Evolutionary conservation across 2,888 invertebrate genomes (phyloP), one percentile per base, ranked within the genome.

Genomic region (Fragum sueziense): DNA sequence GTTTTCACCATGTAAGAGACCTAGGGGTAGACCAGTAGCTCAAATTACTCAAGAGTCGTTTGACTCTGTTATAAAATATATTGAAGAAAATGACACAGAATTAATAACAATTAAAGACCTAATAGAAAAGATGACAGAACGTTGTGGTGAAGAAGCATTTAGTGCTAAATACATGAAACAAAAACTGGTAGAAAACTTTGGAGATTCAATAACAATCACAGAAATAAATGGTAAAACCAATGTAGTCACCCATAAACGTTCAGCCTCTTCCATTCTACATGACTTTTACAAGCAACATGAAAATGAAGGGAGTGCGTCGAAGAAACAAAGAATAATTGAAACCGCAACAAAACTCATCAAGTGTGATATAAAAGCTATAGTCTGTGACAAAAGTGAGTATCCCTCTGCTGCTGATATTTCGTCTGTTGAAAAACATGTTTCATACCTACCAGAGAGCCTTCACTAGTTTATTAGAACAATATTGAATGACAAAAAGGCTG

Each of bases 331-430:
- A 84, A 57, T 67, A 20, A 37, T 47, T 74, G 34, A 85, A n/a
- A 90, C 91, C 6, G 88, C 86, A 31, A 87, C 87, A 37, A 85
- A 84, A 70, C 70, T 88, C 2, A 74, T 88, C 11, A 77, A 76
- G 68, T 61, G 52, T 79, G 89, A 89, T 57, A 87, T 88, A 22
- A 86, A 84, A 72, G 25, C 37, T 29, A 31, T 86, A 3, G 31
- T 9, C 17, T 25, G 29, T 11, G 0, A 27, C 11, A 85, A 75
- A 67, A 71, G 72, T 17, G 11, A 20, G 11, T 88, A 86, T 74
- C 86, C 87, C 25, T 33, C 41, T n/a, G 29, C 68, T 34, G 22
- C 27, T n/a, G 72, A 83, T 9, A 77, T 83, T 6, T 34, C 52
- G 25, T 80, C 76, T 22, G 29, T 71, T 29, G 69, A 65, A 17